Percentiles rank a stretch among this genome's conserved stretches.
Conservation (phyloP, 2,888 invertebrate species). For the Tholera decimalis region DNA sequence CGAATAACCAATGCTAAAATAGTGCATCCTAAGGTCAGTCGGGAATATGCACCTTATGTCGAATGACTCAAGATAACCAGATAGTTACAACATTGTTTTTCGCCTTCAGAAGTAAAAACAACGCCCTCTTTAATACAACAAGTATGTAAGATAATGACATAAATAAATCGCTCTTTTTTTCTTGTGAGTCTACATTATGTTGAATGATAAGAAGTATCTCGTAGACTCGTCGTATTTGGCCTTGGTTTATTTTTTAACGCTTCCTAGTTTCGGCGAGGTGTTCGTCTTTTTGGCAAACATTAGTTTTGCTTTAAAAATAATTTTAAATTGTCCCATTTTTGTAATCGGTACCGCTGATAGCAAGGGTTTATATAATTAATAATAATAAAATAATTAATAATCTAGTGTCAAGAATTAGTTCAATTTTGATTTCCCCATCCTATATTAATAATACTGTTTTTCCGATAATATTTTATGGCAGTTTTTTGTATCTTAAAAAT, state of each 20-base stretch:
- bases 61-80: conserved; percentile 54
- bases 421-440: conserved; percentile 30
- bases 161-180: conserved; percentile 50
- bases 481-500: background rate
- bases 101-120: conserved; percentile 42
- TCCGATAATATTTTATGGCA: conserved; percentile 5
- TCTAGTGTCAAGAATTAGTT: conserved; percentile 5
- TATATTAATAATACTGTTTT: conserved; percentile 2
- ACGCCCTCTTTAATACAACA: conserved; percentile 23
- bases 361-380: too few relatives aligned
- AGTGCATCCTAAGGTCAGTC: conserved; percentile 13
- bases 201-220: conserved; percentile 79
- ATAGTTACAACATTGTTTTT: conserved; percentile 42
- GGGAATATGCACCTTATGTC: conserved; percentile 11
- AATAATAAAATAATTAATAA: conserved; percentile 14
- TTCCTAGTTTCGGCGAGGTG: conserved; percentile 73
- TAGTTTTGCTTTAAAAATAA: conserved; percentile 21
- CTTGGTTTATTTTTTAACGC: conserved; percentile 72
- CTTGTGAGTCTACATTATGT: conserved; percentile 59
- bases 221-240: conserved; percentile 71
- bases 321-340: conserved; percentile 22
- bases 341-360: conserved; percentile 5
- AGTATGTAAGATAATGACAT: conserved; percentile 30
- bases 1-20: conserved; percentile 15
- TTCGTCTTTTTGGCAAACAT: conserved; percentile 53